Evolutionary conservation across 1,140 invertebrate genomes (phyloP), one percentile per base, ranked within the genome.

Genomic region (Drosophila nebulosa): DNA sequence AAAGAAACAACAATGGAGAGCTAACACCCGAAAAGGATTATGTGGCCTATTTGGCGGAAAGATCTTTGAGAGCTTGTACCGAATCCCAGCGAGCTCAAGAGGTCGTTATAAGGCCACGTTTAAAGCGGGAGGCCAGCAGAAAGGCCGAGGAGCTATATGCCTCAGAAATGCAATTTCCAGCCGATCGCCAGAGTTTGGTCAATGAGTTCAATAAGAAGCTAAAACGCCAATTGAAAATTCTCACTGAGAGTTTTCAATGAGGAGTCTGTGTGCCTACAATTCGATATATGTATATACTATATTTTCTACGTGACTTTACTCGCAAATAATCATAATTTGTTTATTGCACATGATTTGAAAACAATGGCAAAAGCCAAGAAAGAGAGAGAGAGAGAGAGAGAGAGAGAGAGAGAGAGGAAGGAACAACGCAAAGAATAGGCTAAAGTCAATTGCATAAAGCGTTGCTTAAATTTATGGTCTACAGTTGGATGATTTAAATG

Each of bases 41-140:
- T 27, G 52, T 85, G 14, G 57, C 69, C 2, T 74, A 63, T 0
- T 53, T 85, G 26, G 81, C 81, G 6, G 81, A 74, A n/a, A 22
- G 21, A 12, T 39, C 70, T 2, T 18, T 85, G 14, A 63, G 50
- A 3, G 24, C 36, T 6, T 60, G 68, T 24, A 60, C 55, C 2
- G 50, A 72, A 42, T 36, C 42, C 51, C 30, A 21, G 9, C 1
- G 53, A 24, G n/a, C n/a, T n/a, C n/a, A n/a, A 7, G n/a, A 39
- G 7, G 10, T 6, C 1, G 14, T 52, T 12, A 3, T 24, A 9
- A 39, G 6, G 7, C 42, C 39, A 0, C 35, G 32, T 4, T 7
- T 60, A 16, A 36, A 69, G 1, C 16, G 32, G 1, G 24, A 64
- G 22, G 62, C 50, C 5, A 27, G 35, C 2, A 30, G 26, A 14